phyloP scores from a whole-genome alignment of 2,113 vertebrate genomes.

The Phalacrocorax pelagicus region DNA sequence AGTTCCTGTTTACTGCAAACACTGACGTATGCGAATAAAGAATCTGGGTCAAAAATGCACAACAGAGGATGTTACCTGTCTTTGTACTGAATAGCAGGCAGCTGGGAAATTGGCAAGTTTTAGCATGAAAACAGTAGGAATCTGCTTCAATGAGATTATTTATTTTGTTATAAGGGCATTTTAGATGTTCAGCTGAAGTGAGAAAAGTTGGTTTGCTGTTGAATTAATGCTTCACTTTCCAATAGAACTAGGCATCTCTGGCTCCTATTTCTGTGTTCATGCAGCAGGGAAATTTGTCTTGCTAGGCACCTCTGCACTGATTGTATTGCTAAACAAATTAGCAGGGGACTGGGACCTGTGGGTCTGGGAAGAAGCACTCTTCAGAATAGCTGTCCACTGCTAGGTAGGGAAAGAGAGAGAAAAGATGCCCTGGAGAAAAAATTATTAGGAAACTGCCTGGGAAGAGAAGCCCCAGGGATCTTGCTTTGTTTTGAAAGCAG shows the following conservation, averaged over 20 bases:
- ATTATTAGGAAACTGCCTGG: background rate
- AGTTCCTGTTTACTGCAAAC: constrained; percentile 20
- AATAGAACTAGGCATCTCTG: background rate
- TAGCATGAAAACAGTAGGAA: background rate
- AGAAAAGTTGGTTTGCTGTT: background rate
- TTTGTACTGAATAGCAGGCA: constrained; percentile 22
- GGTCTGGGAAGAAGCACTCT: background rate
- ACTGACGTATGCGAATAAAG: background rate
- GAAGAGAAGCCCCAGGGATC: constrained; percentile 6
- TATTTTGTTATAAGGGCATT: background rate
- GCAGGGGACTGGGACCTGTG: background rate
- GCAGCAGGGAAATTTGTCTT: background rate
- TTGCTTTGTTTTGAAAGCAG: background rate
- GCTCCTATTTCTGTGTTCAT: background rate
- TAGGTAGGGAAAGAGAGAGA: background rate
- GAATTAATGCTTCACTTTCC: constrained; percentile 11
- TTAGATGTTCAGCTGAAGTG: background rate
- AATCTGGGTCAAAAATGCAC: constrained; percentile 41
- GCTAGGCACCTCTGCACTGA: background rate
- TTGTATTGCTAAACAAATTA: background rate
- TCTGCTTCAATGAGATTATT: background rate
- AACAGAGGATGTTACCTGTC: constrained; percentile 39
- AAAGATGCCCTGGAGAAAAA: background rate
- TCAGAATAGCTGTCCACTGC: background rate
- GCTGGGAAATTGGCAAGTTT: constrained; percentile 12